Evolutionary conservation across 2,797 vertebrate genomes (phyloP), one percentile per base, ranked within the genome.

Genomic region (Melanogrammus aeglefinus): DNA sequence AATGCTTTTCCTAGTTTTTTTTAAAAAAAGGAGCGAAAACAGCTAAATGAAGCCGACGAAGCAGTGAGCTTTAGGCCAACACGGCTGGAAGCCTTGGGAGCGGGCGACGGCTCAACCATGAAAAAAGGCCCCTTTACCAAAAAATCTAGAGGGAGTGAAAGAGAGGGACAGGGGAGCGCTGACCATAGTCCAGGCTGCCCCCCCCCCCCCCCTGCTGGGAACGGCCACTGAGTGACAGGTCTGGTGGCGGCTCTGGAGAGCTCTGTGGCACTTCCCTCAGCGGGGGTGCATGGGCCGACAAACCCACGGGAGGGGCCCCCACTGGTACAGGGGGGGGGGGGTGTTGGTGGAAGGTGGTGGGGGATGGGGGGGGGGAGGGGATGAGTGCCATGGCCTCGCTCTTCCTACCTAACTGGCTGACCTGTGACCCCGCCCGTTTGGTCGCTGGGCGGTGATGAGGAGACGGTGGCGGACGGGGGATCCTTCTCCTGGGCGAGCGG

Each of bases 221-320:
- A 7, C 72, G 82, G 86, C 86, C 88, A 86, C 84, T 95, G 94
- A 95, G 83, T 92, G 94, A 95, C 94, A 93, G 88, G 78, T 88
- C 78, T 84, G 86, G 85, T 87, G 85, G 89, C 90, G 41, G 81
- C 80, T 91, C 81, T 82, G 86, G 91, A 94, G 92, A 92, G 92
- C 91, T 92, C 86, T 89, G 86, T 93, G 91, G 94, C 93, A 94
- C 91, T 88, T 94, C 91, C 89, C 94, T 90, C 94, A 92, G 91
- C 92, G 84, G 92, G 89, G 89, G 86, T 13, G 89, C n/a, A 77
- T 83, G 83, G 87, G 91, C 88, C 84, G 87, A 89, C 90, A 51
- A 90, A 90, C 87, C 93, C 91, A 86, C 84, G 90, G 92, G 90
- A 92, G 83, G 77, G 86, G 84, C 90, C 91, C 95, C 92, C 87